A percentile compares a stretch with the other conserved stretches of the same genome.
phyloP scores from a whole-genome alignment of 2,113 vertebrate genomes.

The Phaethornis superciliosus region DNA sequence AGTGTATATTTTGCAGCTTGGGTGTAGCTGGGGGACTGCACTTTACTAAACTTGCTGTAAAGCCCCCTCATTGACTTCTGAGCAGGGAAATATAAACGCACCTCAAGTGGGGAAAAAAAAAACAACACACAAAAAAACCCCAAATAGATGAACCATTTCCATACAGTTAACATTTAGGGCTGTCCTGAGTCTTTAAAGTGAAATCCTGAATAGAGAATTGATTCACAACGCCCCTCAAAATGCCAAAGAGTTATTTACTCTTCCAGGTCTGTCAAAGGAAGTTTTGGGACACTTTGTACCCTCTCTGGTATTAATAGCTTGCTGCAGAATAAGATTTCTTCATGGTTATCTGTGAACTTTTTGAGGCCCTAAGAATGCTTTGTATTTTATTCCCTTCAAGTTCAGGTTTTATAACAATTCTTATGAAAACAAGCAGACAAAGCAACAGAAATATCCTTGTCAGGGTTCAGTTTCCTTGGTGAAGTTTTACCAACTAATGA shows the following conservation, averaged over 20 bases:
- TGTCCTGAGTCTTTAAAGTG: not conserved
- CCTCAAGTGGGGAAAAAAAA: not conserved
- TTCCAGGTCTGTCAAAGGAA: not conserved
- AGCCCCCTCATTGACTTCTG: not conserved
- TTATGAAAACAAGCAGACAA: not conserved
- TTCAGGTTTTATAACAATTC: not conserved
- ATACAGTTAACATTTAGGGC: not conserved
- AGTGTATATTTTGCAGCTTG: slow-evolving; percentile 24
- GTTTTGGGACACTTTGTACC: not conserved
- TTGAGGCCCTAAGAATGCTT: not conserved
- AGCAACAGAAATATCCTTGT: not conserved
- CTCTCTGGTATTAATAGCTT: not conserved
- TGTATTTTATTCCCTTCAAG: not conserved
- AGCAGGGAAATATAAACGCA: not conserved
- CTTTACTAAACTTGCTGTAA: slow-evolving; percentile 3
- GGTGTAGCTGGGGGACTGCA: not conserved
- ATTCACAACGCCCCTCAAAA: not conserved
- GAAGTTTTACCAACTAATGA: not conserved
- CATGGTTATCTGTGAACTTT: not conserved
- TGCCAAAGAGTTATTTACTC: not conserved
- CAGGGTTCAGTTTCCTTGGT: not conserved
- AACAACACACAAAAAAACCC: not conserved
- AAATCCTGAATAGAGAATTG: not conserved
- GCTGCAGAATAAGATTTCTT: not conserved
- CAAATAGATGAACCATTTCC: not conserved